A percentile compares a stretch with the other conserved stretches of the same genome.
phyloP scores from a whole-genome alignment of 2,113 vertebrate species.

The Polyodon spathula region DNA sequence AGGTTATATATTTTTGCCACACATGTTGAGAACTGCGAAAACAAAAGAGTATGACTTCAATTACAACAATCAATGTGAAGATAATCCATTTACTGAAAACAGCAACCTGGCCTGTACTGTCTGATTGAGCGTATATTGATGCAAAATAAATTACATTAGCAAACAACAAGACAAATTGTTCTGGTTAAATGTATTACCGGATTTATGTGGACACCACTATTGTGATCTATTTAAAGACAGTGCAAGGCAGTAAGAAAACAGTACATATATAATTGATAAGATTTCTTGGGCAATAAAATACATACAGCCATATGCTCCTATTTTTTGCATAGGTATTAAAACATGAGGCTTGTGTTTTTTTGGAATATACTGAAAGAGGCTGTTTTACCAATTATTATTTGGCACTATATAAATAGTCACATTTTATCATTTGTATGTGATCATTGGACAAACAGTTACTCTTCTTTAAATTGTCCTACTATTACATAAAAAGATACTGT shows the following conservation, averaged over 20 bases:
- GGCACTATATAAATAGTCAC: no score
- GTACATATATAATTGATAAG: no score
- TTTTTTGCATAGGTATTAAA: no score
- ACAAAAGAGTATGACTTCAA: not conserved
- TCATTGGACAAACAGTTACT: no score
- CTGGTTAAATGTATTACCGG: not conserved
- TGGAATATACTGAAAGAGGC: no score
- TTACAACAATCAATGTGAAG: not conserved
- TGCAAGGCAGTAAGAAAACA: not conserved
- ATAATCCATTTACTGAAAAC: slow-evolving; percentile 6
- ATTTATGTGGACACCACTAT: not conserved
- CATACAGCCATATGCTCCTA: no score
- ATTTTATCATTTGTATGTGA: no score
- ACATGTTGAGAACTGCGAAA: not conserved
- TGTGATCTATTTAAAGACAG: not conserved
- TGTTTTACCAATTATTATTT: no score
- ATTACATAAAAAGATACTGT: no score
- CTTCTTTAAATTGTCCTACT: no score
- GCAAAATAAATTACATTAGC: slow-evolving; percentile 5
- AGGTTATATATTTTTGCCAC: not conserved
- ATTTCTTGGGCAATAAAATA: no score
- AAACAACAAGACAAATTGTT: not conserved
- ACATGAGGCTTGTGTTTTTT: no score
- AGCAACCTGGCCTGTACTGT: not conserved
- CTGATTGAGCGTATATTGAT: not conserved